phyloP scores from a whole-genome alignment of 2,113 vertebrate species.

The Notiomystis cincta region DNA sequence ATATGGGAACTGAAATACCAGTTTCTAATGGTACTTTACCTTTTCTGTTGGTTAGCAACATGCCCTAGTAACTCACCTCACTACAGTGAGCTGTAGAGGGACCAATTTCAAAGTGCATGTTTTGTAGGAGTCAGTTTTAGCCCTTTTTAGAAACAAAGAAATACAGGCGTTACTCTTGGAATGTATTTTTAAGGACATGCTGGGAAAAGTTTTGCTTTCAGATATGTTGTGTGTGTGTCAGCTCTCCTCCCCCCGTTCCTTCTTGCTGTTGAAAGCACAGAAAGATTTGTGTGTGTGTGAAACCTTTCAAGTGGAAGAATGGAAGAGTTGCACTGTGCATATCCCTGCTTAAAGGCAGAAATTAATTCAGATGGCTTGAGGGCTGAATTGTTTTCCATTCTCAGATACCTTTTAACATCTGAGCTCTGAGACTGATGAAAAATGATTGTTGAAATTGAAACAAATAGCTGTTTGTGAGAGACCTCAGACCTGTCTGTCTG shows the following conservation, averaged over 20 bases:
- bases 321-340: background rate
- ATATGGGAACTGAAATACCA: background rate
- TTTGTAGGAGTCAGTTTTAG: background rate
- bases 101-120: background rate
- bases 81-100: background rate
- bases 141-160: background rate
- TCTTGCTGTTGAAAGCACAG: background rate
- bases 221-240: background rate
- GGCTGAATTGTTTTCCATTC: background rate
- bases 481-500: background rate
- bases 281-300: background rate
- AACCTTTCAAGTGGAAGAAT: background rate
- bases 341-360: background rate
- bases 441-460: background rate
- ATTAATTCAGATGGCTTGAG: background rate
- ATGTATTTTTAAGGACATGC: background rate
- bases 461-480: constrained; percentile 5
- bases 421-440: background rate
- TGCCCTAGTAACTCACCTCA: background rate
- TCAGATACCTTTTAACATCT: background rate
- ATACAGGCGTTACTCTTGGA: background rate
- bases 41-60: background rate
- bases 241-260: background rate
- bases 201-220: background rate
- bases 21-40: background rate